Base-by-base conservation (phyloP, 2,113 vertebrate genomes). In the Muntiacus reevesi region DNA sequence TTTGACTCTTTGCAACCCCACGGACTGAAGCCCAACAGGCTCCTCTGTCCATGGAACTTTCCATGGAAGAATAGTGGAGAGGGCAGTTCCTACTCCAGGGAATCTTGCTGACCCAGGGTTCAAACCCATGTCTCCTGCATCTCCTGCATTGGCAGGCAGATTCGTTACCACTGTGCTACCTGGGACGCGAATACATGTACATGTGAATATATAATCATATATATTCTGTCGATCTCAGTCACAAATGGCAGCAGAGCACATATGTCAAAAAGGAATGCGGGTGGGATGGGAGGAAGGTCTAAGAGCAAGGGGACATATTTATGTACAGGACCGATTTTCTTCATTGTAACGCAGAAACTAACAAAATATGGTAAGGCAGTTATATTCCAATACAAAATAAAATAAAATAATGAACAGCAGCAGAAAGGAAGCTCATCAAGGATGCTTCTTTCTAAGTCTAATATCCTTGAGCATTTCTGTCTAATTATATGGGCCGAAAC, bases 161-260 rank as follows among this genome's bases (percentile, higher is more conserved):
- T 40, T 36, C 5, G 5, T 23, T 23, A 6, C 67, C n/a, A 71
- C 10, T 2, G 19, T 12, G 36, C 36, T 5, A 40, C n/a, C n/a
- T 12, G 67, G 19, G 67, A 40, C 40, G 11, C 10, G 3, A 9
- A 30, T 0, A 40, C 2, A n/a, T 5, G 11, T 47, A 5, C 6
- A 15, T 12, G 36, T 84, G 33, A 25, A n/a, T 36, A 28, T 2
- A 52, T 13, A 40, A 52, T 89, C 23, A 40, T 45, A 81, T 1
- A 47, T 19, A 43, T 15, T 27, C 4, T 82, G 40, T 87, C 13
- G 28, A 40, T 85, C 71, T 83, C 81, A 27, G 81, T 5, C n/a
- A 81, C 8, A 84, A 96, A 84, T 40, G 27, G 6, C 40, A 78
- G 14, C 19, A 47, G 47, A 11, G 59, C 6, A 19, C 36, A 43